A percentile compares a stretch with the other conserved stretches of the same genome.
Conservation (phyloP, 2,113 vertebrate genomes). For the Anarrhichthys ocellatus region DNA sequence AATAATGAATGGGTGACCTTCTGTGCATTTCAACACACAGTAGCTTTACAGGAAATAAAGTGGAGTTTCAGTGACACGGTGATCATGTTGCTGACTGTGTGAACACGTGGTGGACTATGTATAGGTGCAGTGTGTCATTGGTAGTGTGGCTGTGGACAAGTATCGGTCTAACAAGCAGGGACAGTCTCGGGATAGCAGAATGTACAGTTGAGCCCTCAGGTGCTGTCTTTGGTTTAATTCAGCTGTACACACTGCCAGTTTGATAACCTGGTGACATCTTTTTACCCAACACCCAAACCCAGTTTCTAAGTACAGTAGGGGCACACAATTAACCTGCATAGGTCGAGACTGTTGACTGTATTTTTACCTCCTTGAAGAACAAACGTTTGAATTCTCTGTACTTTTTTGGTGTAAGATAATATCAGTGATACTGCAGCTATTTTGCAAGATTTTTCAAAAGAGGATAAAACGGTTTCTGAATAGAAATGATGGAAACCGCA, state of each 20-base stretch:
- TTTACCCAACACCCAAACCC: not conserved
- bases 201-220: not conserved
- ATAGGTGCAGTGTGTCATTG: not conserved
- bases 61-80: not conserved
- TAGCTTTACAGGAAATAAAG: not conserved
- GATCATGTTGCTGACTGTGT: not conserved
- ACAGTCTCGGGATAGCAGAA: constrained; percentile 2
- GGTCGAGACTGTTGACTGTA: not conserved
- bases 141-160: constrained; percentile 1
- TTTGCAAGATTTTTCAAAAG: too few relatives aligned
- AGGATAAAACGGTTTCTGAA: too few relatives aligned
- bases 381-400: not conserved
- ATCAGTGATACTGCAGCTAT: not conserved
- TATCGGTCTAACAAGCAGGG: constrained; percentile 6
- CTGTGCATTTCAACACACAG: not conserved
- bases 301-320: not conserved
- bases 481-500: too few relatives aligned
- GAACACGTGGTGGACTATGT: not conserved
- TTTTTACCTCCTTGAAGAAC: not conserved
- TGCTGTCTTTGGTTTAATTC: not conserved
- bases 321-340: not conserved
- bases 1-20: constrained; percentile 8
- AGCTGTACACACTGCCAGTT: constrained; percentile 5
- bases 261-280: not conserved
- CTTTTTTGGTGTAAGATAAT: not conserved